Evolutionary conservation across 1,140 invertebrate genomes (phyloP).

Genomic region (Hestina assimilis): DNA sequence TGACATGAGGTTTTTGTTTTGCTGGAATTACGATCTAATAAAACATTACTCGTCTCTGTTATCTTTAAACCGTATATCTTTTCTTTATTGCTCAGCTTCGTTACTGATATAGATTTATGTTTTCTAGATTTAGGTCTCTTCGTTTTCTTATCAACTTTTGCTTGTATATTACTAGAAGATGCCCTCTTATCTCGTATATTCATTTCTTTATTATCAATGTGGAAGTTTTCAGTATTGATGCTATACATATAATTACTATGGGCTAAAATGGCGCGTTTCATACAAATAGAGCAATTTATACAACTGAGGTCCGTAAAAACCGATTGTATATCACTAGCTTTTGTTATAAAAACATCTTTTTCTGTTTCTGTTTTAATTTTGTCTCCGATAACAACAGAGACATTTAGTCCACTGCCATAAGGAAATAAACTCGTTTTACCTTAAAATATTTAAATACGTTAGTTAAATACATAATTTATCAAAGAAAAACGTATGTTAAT

Average conservation of each 20-base stretch:
- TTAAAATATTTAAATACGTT: background rate
- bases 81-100: conserved; percentile 49
- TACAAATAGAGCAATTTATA: conserved; percentile 41
- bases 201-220: conserved; percentile 28
- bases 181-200: conserved; percentile 29
- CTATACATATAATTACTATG: conserved; percentile 28
- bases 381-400: conserved; percentile 22
- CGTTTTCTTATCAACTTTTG: conserved; percentile 16
- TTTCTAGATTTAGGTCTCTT: conserved; percentile 41
- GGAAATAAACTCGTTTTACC: conserved; percentile 14
- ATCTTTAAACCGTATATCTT: conserved; percentile 55
- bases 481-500: conserved; percentile 1
- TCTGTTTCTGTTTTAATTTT: conserved; percentile 29
- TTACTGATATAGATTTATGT: conserved; percentile 41
- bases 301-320: conserved; percentile 44
- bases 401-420: conserved; percentile 9
- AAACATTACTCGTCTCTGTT: conserved; percentile 41
- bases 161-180: conserved; percentile 6
- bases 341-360: conserved; percentile 25
- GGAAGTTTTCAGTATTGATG: conserved; percentile 30
- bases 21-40: conserved; percentile 24
- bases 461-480: background rate
- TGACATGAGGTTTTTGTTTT: conserved; percentile 37
- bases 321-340: conserved; percentile 36
- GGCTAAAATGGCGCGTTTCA: conserved; percentile 49